Conservation (phyloP, 2,888 invertebrate species). For the Pandemis cinnamomeana region DNA sequence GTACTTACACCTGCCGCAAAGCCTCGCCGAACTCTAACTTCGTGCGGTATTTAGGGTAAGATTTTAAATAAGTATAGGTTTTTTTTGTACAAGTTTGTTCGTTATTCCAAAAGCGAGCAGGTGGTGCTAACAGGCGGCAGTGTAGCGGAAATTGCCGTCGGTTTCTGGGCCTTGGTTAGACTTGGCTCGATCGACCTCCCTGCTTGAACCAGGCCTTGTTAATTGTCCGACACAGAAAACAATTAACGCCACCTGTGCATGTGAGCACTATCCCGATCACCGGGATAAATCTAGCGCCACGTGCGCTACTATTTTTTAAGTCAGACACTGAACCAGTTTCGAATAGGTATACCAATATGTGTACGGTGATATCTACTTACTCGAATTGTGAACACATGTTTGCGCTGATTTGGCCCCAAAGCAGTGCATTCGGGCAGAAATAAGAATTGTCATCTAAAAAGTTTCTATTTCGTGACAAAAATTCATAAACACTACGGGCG, state of each 20-base stretch:
- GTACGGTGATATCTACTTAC: too few relatives aligned
- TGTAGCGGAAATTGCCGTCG: conserved; percentile 74
- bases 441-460: not conserved
- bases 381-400: not conserved
- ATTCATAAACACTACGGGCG: not conserved
- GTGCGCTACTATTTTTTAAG: conserved; percentile 15
- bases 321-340: not conserved
- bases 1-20: conserved; percentile 59
- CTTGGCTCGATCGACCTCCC: conserved; percentile 57
- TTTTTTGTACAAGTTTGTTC: conserved; percentile 52
- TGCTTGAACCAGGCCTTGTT: conserved; percentile 57
- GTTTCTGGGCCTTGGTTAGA: conserved; percentile 54
- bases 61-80: conserved; percentile 50
- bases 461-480: not conserved
- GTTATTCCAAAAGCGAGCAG: conserved; percentile 67
- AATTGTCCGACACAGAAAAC: conserved; percentile 71
- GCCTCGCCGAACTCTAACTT: conserved; percentile 46
- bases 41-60: conserved; percentile 55
- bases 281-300: conserved; percentile 23
- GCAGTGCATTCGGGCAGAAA: not conserved
- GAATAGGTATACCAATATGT: not conserved
- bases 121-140: conserved; percentile 66
- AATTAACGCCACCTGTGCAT: conserved; percentile 64
- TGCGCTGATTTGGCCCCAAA: not conserved
- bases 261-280: conserved; percentile 24